A percentile compares a stretch with the other conserved stretches of the same genome.
These are phyloP conservation scores for Gadopsis marmoratus DNA, from an alignment of 2,797 vertebrate genomes.

Conservation along the genomic window DNA sequence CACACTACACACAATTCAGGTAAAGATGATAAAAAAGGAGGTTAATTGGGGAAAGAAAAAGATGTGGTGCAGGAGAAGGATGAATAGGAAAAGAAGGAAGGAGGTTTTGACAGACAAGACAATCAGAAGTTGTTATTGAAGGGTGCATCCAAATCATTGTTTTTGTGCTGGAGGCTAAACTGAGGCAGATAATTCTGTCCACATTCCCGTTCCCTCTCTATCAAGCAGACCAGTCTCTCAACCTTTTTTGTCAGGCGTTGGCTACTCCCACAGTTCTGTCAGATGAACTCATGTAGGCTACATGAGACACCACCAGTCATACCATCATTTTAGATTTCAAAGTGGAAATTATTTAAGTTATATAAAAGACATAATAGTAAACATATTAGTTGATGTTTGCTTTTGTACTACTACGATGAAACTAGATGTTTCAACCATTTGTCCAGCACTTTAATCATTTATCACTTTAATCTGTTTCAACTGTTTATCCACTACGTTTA, in stretches of 20 bases:
- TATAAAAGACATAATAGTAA: too few relatives aligned
- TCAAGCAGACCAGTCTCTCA: neutral
- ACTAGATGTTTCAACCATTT: neutral
- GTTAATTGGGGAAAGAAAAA: neutral
- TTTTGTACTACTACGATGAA: too few relatives aligned
- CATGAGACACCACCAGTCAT: too few relatives aligned
- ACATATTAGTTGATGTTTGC: too few relatives aligned
- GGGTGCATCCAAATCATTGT: slow-evolving; percentile 8
- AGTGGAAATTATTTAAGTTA: too few relatives aligned
- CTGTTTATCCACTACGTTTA: neutral
- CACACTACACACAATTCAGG: slow-evolving; percentile 7
- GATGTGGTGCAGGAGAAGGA: neutral
- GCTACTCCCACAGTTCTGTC: neutral
- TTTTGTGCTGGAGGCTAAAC: slow-evolving; percentile 9
- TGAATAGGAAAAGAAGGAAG: neutral
- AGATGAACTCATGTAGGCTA: neutral
- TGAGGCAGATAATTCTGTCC: neutral
- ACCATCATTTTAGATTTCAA: too few relatives aligned
- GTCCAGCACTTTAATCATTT: too few relatives aligned
- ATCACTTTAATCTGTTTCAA: neutral
- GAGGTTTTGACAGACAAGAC: slow-evolving; percentile 9
- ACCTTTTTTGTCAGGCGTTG: neutral
- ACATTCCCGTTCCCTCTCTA: neutral
- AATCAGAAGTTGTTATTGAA: slow-evolving; percentile 22
- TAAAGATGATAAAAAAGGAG: slow-evolving; percentile 12